Percentiles rank a stretch among this genome's conserved stretches.
phyloP scores from a whole-genome alignment of 2,888 invertebrate genomes.

The Amphimallon solstitiale region DNA sequence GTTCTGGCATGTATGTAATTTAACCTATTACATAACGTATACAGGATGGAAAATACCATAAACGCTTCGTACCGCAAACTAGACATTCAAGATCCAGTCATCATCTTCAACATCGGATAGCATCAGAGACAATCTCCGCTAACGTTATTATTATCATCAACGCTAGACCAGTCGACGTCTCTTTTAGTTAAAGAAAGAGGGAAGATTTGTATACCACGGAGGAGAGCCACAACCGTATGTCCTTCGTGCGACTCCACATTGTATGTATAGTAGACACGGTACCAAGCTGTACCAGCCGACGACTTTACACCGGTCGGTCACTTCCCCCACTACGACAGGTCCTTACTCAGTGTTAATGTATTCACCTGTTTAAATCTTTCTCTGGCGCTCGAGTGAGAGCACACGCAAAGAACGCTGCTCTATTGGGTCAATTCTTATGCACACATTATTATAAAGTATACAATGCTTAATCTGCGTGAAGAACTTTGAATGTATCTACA shows the following conservation, averaged over 20 bases:
- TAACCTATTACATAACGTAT: no score
- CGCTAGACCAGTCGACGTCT: neutral
- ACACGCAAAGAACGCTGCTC: neutral
- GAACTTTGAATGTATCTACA: no score
- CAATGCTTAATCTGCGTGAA: no score
- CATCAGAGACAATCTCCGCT: neutral
- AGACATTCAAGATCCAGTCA: no score
- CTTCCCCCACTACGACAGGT: slow-evolving; percentile 47
- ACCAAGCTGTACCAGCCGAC: slow-evolving; percentile 56
- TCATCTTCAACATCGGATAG: no score
- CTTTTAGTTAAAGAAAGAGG: slow-evolving; percentile 3
- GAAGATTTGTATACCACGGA: slow-evolving; percentile 16
- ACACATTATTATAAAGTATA: no score
- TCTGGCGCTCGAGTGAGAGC: neutral
- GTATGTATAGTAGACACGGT: slow-evolving; percentile 51
- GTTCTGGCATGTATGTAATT: no score
- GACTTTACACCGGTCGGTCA: slow-evolving; percentile 45
- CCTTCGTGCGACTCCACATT: slow-evolving; percentile 50
- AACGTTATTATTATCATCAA: neutral
- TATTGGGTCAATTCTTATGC: no score
- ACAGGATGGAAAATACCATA: no score
- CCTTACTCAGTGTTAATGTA: slow-evolving; percentile 43
- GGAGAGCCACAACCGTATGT: slow-evolving; percentile 44
- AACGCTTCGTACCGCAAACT: no score
- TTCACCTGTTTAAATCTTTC: slow-evolving; percentile 37